Conservation (phyloP, 2,797 vertebrate genomes). For the Cygnus olor region DNA sequence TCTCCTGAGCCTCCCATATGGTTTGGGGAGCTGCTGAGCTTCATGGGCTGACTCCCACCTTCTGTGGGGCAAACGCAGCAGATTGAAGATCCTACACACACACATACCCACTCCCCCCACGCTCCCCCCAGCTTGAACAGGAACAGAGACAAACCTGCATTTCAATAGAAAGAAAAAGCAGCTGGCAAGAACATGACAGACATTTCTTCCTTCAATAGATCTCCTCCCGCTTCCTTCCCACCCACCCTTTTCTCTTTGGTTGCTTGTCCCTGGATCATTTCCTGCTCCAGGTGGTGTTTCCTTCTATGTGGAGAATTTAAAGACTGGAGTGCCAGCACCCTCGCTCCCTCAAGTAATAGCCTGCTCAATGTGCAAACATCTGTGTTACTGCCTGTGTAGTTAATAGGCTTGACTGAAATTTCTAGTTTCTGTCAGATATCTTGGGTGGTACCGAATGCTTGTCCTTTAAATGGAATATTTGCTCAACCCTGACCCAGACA, state of each 20-base stretch:
- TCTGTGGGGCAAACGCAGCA: conserved; percentile 28
- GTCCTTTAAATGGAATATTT: not conserved
- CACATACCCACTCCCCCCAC: not conserved
- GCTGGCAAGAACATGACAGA: conserved; percentile 37
- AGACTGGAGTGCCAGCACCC: conserved; percentile 16
- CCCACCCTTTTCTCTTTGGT: conserved; percentile 11
- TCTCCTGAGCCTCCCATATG: not conserved
- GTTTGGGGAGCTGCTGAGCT: conserved; percentile 33
- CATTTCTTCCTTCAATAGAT: conserved; percentile 16
- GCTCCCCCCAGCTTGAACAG: not conserved
- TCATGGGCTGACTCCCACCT: conserved; percentile 33
- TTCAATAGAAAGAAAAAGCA: conserved; percentile 37
- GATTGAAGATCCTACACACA: not conserved
- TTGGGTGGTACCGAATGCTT: not conserved
- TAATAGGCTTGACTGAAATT: conserved; percentile 28
- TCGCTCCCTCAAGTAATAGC: conserved; percentile 11
- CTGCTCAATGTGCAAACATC: conserved; percentile 17
- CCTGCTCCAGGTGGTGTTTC: conserved; percentile 38
- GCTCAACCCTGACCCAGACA: not conserved
- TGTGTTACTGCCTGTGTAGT: conserved; percentile 10
- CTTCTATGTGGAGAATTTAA: not conserved
- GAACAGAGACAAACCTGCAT: not conserved
- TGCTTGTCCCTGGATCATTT: conserved; percentile 55
- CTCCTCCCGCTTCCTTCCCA: conserved; percentile 19
- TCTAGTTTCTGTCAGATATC: not conserved